Evolutionary conservation across 2,888 invertebrate genomes (phyloP).

Genomic region (Neria commutata): DNA sequence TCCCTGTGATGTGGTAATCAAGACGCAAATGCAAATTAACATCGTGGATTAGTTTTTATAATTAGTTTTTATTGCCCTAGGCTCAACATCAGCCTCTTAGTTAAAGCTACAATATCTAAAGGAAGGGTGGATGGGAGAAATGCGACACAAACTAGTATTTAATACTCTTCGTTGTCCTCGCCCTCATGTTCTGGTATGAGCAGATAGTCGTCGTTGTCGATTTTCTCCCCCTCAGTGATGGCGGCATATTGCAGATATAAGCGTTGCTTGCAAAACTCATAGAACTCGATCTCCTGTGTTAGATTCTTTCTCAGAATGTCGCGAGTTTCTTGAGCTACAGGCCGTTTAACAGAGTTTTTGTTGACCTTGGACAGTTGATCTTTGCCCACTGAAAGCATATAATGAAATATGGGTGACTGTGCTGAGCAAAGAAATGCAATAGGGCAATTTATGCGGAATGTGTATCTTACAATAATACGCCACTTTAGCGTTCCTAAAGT

Average conservation of each 20-base stretch:
- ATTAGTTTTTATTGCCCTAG: no score
- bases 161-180: constrained; percentile 37
- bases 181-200: constrained; percentile 45
- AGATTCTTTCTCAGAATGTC: constrained; percentile 82
- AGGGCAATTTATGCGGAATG: not conserved
- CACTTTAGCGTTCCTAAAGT: constrained; percentile 77
- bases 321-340: constrained; percentile 75
- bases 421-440: not conserved
- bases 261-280: constrained; percentile 86
- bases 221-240: constrained; percentile 60
- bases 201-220: constrained; percentile 52
- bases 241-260: constrained; percentile 80
- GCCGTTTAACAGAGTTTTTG: constrained; percentile 69
- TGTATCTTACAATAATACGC: constrained; percentile 76
- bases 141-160: constrained; percentile 66
- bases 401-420: not conserved
- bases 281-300: constrained; percentile 88
- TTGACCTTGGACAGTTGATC: constrained; percentile 66
- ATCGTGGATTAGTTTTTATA: no score
- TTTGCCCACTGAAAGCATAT: constrained; percentile 46
- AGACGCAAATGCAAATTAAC: no score
- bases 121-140: not conserved
- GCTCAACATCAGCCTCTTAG: not conserved
- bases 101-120: not conserved
- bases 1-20: no score